Percentiles rank a stretch among this genome's conserved stretches.
Conservation (phyloP, 2,888 invertebrate genomes). For the Pteria penguin region DNA sequence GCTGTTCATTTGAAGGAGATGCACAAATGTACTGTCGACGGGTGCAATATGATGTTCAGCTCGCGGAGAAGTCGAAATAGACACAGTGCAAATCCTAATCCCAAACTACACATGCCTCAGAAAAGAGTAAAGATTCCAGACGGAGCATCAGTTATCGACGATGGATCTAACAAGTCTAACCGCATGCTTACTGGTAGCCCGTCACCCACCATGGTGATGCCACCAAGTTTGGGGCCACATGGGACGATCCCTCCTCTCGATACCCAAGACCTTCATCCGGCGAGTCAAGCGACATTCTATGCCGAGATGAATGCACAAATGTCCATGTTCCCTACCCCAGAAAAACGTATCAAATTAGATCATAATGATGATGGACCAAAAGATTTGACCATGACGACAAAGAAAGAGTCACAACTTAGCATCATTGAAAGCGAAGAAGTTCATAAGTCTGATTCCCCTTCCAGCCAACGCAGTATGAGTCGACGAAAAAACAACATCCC, state of each 20-base stretch:
- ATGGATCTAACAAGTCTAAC: conserved; percentile 50
- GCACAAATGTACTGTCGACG: conserved; percentile 99
- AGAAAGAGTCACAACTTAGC: conserved; percentile 17
- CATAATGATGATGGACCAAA: conserved; percentile 62
- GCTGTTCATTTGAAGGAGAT: conserved; percentile 99
- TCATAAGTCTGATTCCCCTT: conserved; percentile 45
- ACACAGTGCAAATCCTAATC: conserved; percentile 98
- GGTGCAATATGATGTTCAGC: conserved; percentile 99
- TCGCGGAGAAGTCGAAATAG: conserved; percentile 96
- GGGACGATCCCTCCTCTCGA: conserved; percentile 59
- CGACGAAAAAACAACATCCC: conserved; percentile 75
- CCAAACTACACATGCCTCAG: conserved; percentile 97
- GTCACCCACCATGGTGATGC: conserved; percentile 63
- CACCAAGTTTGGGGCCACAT: conserved; percentile 52
- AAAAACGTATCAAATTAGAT: conserved; percentile 69
- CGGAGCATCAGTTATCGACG: conserved; percentile 75
- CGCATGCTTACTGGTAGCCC: conserved; percentile 48
- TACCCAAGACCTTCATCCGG: conserved; percentile 51
- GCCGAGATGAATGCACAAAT: conserved; percentile 69
- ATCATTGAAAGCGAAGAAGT: conserved; percentile 46
- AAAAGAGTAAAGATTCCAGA: conserved; percentile 89
- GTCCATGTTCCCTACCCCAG: conserved; percentile 68
- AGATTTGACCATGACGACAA: conserved; percentile 56
- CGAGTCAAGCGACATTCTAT: conserved; percentile 65
- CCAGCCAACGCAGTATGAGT: conserved; percentile 60